Evolutionary conservation across 2,888 invertebrate species (phyloP).

Genomic region (Marasmarcha lunaedactyla): DNA sequence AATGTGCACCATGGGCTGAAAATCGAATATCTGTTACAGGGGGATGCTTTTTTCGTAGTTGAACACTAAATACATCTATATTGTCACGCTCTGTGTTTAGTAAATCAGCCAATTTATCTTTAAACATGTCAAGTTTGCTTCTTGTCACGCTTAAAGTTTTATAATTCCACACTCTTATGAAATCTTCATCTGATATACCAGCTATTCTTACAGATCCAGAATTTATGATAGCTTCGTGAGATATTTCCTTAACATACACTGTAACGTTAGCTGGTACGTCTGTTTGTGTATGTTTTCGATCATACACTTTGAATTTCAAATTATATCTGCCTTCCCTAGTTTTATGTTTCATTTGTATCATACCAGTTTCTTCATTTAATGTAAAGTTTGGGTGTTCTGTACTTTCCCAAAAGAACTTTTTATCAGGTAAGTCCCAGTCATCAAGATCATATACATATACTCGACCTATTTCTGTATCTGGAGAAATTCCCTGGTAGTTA

Average conservation of each 20-base stretch:
- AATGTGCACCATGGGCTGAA: constrained; percentile 95
- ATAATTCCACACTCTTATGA: constrained; percentile 95
- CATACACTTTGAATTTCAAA: constrained; percentile 88
- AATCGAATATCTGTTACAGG: constrained; percentile 93
- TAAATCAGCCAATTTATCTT: constrained; percentile 87
- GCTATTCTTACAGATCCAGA: constrained; percentile 94
- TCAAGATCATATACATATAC: constrained; percentile 98
- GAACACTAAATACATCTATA: constrained; percentile 97
- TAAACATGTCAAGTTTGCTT: constrained; percentile 91
- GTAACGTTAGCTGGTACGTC: constrained; percentile 97
- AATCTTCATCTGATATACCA: constrained; percentile 96
- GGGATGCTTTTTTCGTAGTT: constrained; percentile 86
- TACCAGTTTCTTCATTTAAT: constrained; percentile 91
- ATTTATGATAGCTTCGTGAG: constrained; percentile 94
- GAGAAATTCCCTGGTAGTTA: constrained; percentile 93
- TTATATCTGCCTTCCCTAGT: constrained; percentile 90
- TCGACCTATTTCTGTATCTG: constrained; percentile 91
- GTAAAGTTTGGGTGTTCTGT: constrained; percentile 89
- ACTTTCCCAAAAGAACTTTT: constrained; percentile 95
- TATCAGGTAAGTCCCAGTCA: constrained; percentile 98
- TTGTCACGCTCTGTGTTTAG: constrained; percentile 88
- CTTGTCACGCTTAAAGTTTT: constrained; percentile 85
- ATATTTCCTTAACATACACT: constrained; percentile 93
- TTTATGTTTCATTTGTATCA: constrained; percentile 95
- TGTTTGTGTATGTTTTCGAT: constrained; percentile 93